These are phyloP conservation scores for Lottia gigantea DNA, from an alignment of 2,888 invertebrate species.

Conservation along the genomic window DNA sequence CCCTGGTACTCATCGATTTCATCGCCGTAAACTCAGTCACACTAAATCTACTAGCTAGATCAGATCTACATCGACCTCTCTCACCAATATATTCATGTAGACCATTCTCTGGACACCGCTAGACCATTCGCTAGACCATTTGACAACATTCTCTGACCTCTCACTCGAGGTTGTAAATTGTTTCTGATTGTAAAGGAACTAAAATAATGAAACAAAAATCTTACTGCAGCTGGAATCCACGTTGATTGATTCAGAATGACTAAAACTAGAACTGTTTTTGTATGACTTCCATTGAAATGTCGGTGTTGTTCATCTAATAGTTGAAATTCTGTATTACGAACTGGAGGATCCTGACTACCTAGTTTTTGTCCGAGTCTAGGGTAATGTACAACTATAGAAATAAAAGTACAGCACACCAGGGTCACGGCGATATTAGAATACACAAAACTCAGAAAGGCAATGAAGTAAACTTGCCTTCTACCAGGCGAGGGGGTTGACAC, in stretches of 20 bases:
- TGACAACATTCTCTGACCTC: no score
- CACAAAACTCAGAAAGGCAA: slow-evolving; percentile 44
- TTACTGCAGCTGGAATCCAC: slow-evolving; percentile 47
- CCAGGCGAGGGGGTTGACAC: slow-evolving; percentile 32
- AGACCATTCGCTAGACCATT: no score
- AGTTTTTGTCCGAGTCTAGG: slow-evolving; percentile 26
- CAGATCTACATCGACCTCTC: no score
- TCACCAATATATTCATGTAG: no score
- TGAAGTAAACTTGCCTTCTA: slow-evolving; percentile 39
- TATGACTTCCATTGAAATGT: slow-evolving; percentile 27
- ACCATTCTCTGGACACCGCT: no score
- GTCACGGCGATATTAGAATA: slow-evolving; percentile 39
- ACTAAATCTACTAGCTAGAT: no score
- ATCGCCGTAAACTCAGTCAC: no score
- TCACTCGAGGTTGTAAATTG: no score
- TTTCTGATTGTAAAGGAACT: neutral
- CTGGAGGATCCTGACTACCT: slow-evolving; percentile 12
- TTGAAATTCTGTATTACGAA: slow-evolving; percentile 18
- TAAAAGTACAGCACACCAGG: slow-evolving; percentile 25
- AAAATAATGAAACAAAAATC: slow-evolving; percentile 18
- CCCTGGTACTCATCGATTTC: no score
- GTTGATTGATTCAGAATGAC: slow-evolving; percentile 40
- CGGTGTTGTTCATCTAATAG: slow-evolving; percentile 23
- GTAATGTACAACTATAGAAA: slow-evolving; percentile 28
- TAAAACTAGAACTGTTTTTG: slow-evolving; percentile 36